Base-by-base conservation (phyloP, 2,888 invertebrate genomes). In the Geotrupes spiniger region DNA sequence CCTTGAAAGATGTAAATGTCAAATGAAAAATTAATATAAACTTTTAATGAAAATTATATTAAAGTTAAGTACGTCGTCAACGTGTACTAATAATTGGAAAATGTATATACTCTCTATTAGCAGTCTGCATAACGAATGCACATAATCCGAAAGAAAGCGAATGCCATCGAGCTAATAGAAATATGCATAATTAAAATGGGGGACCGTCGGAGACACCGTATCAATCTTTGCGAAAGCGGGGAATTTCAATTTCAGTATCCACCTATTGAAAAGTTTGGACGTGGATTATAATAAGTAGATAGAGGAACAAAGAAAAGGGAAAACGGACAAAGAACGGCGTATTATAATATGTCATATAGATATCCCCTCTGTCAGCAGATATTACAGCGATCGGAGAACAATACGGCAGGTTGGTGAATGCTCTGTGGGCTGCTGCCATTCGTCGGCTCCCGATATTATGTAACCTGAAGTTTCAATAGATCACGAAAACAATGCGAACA, bases 381-480 rank as follows among this genome's bases (percentile, higher is more conserved):
- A 49, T 52, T 40, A 38, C 29, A 43, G 36, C 36, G 47, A 49
- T 52, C 46, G 46, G 36, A 37, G 49, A 53, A 50, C 52, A 53
- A 53, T 53, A 47, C 46, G 33, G 42, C 21, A 29, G 42, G 11
- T 42, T 28, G 28, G 42, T 10, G 42, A 27, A 28, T 11, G 42
- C 17, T 15, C 15, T 15, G 33, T 10, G 33, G 33, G 33, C 14
- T 33, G 11, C 15, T 14, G 33, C 46, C 40, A 46, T 46, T 39
- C 36, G 39, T 14, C 16, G 25, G 39, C 25, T 27, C 33, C 16
- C 33, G 28, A 40, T 39, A 46, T 39, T 46, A 46, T 38, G 39
- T 39, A 46, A 46, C 46, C 40, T 12, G 36, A 28, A 36, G 17
- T 29, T 40, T 40, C 46, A 40, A 40, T 46, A 25, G 39, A 46